Conservation (phyloP, 2,888 invertebrate genomes). For the Drosophila yooni region DNA sequence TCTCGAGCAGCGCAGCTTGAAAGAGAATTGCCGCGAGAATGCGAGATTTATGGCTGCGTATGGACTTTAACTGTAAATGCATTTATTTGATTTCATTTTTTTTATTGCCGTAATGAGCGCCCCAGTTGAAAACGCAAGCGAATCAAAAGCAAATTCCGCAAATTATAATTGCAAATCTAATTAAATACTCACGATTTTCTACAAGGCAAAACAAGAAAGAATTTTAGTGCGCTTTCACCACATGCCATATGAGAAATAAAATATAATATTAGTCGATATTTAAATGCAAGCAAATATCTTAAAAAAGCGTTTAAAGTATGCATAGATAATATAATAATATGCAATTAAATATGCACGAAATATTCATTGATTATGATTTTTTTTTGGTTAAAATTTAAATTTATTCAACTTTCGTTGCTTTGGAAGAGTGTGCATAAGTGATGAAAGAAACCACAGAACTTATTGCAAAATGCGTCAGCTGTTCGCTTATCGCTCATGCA, state of each 20-base stretch:
- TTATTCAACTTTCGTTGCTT: neutral
- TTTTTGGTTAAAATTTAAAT: neutral
- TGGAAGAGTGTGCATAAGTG: neutral
- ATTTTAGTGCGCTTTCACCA: neutral
- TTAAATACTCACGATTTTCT: neutral
- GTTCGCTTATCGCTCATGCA: neutral
- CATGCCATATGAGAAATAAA: neutral
- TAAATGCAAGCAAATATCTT: neutral
- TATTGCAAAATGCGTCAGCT: neutral
- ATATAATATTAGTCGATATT: neutral
- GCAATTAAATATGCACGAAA: neutral
- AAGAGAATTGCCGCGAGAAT: constrained; percentile 20
- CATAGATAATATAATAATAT: neutral
- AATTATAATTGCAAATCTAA: constrained; percentile 5
- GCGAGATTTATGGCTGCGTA: constrained; percentile 4
- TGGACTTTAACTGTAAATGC: constrained; percentile 11
- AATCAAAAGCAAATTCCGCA: neutral
- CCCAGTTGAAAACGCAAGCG: neutral
- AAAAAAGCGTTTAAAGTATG: neutral
- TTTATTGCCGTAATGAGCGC: constrained; percentile 6
- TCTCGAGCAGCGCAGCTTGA: constrained; percentile 8
- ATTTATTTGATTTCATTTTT: neutral
- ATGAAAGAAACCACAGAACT: neutral
- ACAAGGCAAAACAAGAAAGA: neutral
- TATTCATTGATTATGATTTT: neutral